phyloP scores from a whole-genome alignment of 1,140 invertebrate genomes.

The Gryon sp. region DNA sequence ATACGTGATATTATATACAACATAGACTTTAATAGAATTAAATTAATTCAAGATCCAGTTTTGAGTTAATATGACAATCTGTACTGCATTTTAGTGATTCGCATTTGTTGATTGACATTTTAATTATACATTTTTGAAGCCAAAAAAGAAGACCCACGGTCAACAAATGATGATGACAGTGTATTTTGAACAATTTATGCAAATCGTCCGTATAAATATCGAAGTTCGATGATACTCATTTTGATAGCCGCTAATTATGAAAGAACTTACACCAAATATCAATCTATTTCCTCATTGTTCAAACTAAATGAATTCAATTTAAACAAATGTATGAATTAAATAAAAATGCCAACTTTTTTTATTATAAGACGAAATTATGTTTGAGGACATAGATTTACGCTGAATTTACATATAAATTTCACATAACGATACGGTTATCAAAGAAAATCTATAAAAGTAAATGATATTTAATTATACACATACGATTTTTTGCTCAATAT shows the following conservation, averaged over 20 bases:
- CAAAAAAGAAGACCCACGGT: too few relatives aligned
- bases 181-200: slow-evolving; percentile 17
- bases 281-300: too few relatives aligned
- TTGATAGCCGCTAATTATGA: too few relatives aligned
- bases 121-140: not conserved
- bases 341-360: too few relatives aligned
- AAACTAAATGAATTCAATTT: too few relatives aligned
- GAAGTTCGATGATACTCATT: slow-evolving; percentile 34
- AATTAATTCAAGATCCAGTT: slow-evolving; percentile 21
- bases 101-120: not conserved
- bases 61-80: slow-evolving; percentile 41
- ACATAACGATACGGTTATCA: too few relatives aligned
- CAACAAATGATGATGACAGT: not conserved
- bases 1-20: too few relatives aligned
- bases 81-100: slow-evolving; percentile 18
- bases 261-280: too few relatives aligned
- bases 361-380: too few relatives aligned
- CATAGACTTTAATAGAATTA: not conserved
- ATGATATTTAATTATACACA: slow-evolving; percentile 24
- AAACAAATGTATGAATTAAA: too few relatives aligned
- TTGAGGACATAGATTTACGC: too few relatives aligned
- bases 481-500: slow-evolving; percentile 32
- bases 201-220: slow-evolving; percentile 37
- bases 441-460: slow-evolving; percentile 17
- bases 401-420: too few relatives aligned